Evolutionary conservation across 2,888 invertebrate species (phyloP).

Genomic region (Melipona bicolor): DNA sequence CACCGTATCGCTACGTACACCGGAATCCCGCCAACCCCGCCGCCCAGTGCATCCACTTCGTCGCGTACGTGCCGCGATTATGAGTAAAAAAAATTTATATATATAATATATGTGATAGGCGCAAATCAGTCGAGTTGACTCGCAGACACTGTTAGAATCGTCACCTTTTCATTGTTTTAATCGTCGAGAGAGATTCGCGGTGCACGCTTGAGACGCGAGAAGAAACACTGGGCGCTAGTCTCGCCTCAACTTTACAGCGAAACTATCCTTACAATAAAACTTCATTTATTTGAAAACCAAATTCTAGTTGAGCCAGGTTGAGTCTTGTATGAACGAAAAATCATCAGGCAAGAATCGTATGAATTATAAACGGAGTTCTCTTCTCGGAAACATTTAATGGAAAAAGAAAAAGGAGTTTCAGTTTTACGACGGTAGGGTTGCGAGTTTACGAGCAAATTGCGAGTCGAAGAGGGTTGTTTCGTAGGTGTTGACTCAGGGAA

Average conservation of each 20-base stretch:
- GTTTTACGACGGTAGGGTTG: background rate
- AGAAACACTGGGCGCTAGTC: background rate
- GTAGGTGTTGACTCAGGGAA: background rate
- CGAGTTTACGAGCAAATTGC: background rate
- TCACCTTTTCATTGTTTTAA: slow-evolving; percentile 26
- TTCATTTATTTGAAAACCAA: too few species aligned
- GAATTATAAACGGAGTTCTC: too few species aligned
- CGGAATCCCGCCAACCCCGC: slow-evolving; percentile 33
- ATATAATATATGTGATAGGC: slow-evolving; percentile 24
- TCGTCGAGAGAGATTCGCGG: slow-evolving; percentile 44
- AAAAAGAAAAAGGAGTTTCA: background rate
- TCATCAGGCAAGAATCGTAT: too few species aligned
- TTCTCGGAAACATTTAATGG: background rate
- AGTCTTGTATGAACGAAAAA: too few species aligned
- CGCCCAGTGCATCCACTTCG: slow-evolving; percentile 32
- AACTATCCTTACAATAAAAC: background rate
- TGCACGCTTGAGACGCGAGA: slow-evolving; percentile 24
- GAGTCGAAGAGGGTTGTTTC: background rate
- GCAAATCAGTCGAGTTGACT: slow-evolving; percentile 50
- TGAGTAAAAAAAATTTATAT: slow-evolving; percentile 50
- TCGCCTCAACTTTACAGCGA: background rate
- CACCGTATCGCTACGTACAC: slow-evolving; percentile 54
- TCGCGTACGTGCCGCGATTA: slow-evolving; percentile 64
- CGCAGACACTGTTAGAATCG: slow-evolving; percentile 48
- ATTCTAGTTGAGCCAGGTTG: too few species aligned